These are phyloP conservation scores for Ammodytes dubius DNA, from an alignment of 2,113 vertebrate species.

Conservation along the genomic window DNA sequence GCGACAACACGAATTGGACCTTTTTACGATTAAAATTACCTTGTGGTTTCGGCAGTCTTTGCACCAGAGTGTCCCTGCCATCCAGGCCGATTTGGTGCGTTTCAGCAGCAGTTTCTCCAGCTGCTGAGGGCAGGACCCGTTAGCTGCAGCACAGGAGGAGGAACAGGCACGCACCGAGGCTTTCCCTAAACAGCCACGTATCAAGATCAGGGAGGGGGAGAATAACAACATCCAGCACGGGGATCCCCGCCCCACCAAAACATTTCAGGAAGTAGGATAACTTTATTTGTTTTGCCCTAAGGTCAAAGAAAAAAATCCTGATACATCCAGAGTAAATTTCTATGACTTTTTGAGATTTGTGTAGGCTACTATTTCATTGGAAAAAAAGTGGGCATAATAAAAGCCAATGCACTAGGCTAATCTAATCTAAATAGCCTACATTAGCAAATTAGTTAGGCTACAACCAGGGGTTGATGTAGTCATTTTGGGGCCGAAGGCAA, in stretches of 20 bases:
- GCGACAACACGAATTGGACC: fast-evolving
- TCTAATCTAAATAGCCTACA: no score
- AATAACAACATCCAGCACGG: conserved; percentile 2
- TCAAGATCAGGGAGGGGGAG: conserved; percentile 65
- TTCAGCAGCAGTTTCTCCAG: conserved; percentile 37
- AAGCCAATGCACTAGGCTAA: no score
- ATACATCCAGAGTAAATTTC: no score
- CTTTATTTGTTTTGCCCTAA: neutral
- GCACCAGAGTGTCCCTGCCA: conserved; percentile 90
- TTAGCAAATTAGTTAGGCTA: no score
- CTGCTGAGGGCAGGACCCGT: conserved; percentile 48
- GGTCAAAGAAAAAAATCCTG: neutral
- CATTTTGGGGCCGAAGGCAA: no score
- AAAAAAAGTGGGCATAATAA: neutral
- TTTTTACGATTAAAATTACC: conserved; percentile 59
- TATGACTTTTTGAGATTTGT: no score
- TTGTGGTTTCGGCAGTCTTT: conserved; percentile 66
- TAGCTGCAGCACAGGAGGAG: conserved; percentile 7
- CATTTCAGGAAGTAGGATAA: conserved; percentile 52
- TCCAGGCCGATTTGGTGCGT: conserved; percentile 86
- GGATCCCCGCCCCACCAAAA: conserved; percentile 54
- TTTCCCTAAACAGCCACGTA: conserved; percentile 84
- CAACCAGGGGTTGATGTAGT: no score
- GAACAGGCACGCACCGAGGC: neutral
- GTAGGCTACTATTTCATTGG: no score